phyloP scores from a whole-genome alignment of 1,140 invertebrate genomes.

The Trissolcus basalis region DNA sequence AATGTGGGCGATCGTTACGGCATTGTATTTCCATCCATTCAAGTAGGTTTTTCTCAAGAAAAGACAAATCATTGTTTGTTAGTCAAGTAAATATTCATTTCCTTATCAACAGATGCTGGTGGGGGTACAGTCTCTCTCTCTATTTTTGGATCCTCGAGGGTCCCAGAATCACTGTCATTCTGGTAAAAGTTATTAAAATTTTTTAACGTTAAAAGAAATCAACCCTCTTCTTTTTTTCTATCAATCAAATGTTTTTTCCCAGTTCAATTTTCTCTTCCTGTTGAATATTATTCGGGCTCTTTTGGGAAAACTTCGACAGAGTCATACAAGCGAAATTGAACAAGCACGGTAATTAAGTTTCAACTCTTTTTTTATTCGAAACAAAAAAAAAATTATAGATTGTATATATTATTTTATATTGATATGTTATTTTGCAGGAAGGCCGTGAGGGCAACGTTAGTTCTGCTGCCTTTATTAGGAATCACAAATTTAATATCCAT shows the following conservation, averaged over 20 bases:
- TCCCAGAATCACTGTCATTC: conserved; percentile 85
- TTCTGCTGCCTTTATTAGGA: conserved; percentile 88
- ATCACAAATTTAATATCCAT: conserved; percentile 87
- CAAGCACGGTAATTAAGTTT: conserved; percentile 82
- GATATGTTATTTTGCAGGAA: no score
- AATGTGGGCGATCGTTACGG: conserved; percentile 83
- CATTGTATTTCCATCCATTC: conserved; percentile 75
- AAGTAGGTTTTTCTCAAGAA: conserved; percentile 65
- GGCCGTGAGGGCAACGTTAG: conserved; percentile 86
- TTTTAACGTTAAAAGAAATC: no score
- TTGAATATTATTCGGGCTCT: conserved; percentile 90
- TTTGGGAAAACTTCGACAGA: conserved; percentile 87
- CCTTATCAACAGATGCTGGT: conserved; percentile 83
- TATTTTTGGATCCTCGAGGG: conserved; percentile 93
- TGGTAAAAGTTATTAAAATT: conserved; percentile 77
- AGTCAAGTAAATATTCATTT: no score
- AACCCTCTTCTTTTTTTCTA: no score
- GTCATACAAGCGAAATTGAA: conserved; percentile 85
- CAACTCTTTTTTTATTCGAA: conserved; percentile 9
- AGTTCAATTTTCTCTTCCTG: conserved; percentile 91
- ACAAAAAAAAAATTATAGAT: no score
- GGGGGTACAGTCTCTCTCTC: conserved; percentile 86
- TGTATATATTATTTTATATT: no score
- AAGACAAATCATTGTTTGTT: no score
- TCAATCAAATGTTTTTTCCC: conserved; percentile 39